Evolutionary conservation across 1,140 invertebrate genomes (phyloP).

Genomic region (Phymorhynchus buccinoides): DNA sequence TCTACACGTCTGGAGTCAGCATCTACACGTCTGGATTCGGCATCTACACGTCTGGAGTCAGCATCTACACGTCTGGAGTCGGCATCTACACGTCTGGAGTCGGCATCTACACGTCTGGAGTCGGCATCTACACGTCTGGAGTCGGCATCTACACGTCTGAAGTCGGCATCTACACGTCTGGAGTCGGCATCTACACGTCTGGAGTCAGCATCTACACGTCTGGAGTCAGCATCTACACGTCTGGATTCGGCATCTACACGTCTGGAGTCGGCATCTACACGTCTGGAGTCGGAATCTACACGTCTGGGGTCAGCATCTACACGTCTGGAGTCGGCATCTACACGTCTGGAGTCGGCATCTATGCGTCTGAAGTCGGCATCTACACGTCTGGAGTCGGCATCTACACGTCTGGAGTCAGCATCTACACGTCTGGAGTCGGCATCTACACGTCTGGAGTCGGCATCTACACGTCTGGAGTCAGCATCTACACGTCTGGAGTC

Average conservation of each 20-base stretch:
- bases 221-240: background rate
- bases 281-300: background rate
- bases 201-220: background rate
- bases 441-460: too few relatives aligned
- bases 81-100: background rate
- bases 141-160: background rate
- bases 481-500: background rate
- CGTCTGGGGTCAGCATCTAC: background rate
- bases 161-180: background rate
- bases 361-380: background rate
- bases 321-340: background rate
- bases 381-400: background rate
- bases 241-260: background rate
- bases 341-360: background rate
- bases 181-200: constrained; percentile 10
- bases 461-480: constrained; percentile 1
- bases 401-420: background rate
- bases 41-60: background rate
- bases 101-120: background rate
- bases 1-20: background rate
- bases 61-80: too few relatives aligned
- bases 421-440: background rate
- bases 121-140: background rate
- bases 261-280: background rate
- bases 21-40: background rate